A percentile compares a stretch with the other conserved stretches of the same genome.
phyloP scores from a whole-genome alignment of 2,113 vertebrate genomes.

The Thermophis baileyi region DNA sequence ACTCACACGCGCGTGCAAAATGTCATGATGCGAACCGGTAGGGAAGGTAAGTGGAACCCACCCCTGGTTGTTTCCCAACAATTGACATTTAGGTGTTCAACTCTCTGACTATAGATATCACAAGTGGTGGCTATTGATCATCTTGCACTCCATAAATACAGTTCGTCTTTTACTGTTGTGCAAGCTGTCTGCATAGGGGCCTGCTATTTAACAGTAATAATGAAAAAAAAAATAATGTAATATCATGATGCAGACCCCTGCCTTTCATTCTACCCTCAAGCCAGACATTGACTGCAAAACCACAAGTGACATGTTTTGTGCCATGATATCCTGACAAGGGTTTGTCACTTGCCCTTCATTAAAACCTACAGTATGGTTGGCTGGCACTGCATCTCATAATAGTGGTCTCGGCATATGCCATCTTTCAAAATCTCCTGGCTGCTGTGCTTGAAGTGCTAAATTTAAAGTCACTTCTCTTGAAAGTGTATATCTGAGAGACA shows the following conservation, averaged over 20 bases:
- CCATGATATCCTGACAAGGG: not conserved
- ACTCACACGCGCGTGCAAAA: no score
- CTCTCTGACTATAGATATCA: not conserved
- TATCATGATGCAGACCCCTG: not conserved
- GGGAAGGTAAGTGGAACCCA: no score
- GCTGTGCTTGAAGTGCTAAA: not conserved
- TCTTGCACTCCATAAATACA: not conserved
- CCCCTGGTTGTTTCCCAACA: not conserved
- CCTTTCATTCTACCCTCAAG: not conserved
- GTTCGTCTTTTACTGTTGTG: not conserved
- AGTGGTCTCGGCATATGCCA: not conserved
- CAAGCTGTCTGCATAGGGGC: not conserved
- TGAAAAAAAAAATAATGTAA: not conserved
- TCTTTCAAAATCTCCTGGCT: not conserved
- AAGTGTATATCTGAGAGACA: not conserved
- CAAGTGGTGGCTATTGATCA: not conserved
- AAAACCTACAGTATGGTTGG: not conserved
- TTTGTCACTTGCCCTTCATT: not conserved
- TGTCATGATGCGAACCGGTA: no score
- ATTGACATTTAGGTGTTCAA: no score
- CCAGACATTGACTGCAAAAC: not conserved
- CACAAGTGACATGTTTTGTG: not conserved
- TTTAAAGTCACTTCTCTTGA: not conserved
- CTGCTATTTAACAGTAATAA: not conserved
- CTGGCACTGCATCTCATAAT: not conserved